phyloP scores from a whole-genome alignment of 2,113 vertebrate species.

The Bos taurus region DNA sequence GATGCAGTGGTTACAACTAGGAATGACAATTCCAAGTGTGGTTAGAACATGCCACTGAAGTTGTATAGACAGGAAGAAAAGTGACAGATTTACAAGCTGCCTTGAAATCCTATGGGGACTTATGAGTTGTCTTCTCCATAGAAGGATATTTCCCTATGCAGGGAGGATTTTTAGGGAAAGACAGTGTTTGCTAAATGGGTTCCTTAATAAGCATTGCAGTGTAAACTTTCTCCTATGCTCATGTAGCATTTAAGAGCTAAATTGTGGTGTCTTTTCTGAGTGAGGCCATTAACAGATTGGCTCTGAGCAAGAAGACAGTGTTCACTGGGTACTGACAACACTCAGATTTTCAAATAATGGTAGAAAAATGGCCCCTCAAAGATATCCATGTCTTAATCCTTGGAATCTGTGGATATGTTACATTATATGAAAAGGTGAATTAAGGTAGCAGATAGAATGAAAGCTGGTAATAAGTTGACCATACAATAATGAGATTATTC shows the following conservation, averaged over 20 bases:
- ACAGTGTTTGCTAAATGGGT: background rate
- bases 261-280: background rate
- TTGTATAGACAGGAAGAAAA: background rate
- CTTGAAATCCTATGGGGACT: background rate
- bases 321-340: background rate
- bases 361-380: background rate
- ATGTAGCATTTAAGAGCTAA: background rate
- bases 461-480: background rate
- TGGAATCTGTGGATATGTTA: background rate
- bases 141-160: background rate
- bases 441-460: background rate
- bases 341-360: background rate
- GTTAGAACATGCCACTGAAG: background rate
- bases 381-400: background rate
- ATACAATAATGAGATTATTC: background rate
- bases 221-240: background rate
- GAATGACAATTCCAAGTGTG: no score
- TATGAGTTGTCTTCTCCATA: background rate
- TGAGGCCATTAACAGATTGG: background rate
- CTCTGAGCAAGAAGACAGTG: background rate
- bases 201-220: background rate
- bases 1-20: accelerated
- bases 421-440: background rate
- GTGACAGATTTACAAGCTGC: background rate
- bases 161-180: background rate